These are phyloP conservation scores for Sinonovacula constricta DNA, from an alignment of 1,140 invertebrate species.

Conservation along the genomic window DNA sequence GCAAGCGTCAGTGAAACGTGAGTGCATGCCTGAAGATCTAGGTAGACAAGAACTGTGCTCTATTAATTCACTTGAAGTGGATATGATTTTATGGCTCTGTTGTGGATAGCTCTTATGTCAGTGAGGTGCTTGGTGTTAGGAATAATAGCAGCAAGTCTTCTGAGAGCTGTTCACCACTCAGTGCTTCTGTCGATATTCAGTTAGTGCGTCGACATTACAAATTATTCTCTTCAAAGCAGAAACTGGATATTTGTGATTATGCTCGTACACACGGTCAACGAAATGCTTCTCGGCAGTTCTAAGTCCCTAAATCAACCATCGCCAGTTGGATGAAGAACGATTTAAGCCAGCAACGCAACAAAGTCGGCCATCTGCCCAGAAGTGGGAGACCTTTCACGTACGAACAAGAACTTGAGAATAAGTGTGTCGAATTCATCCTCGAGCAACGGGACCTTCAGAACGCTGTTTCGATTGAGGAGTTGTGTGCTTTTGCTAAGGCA, in stretches of 20 bases:
- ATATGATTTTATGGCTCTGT: too few relatives aligned
- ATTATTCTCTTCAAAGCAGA: too few relatives aligned
- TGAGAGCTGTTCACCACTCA: too few relatives aligned
- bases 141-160: too few relatives aligned
- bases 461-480: neutral
- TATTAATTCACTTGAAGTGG: too few relatives aligned
- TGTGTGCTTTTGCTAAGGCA: neutral
- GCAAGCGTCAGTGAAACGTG: too few relatives aligned
- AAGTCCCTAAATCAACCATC: neutral
- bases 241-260: neutral
- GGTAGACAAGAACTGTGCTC: too few relatives aligned
- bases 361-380: neutral
- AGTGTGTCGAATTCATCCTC: neutral
- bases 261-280: neutral
- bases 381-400: constrained; percentile 5
- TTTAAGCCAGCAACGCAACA: neutral
- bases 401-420: neutral
- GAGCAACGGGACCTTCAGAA: constrained; percentile 1
- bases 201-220: too few relatives aligned
- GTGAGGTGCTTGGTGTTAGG: too few relatives aligned
- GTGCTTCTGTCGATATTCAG: too few relatives aligned
- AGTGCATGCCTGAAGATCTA: too few relatives aligned
- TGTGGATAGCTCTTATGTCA: too few relatives aligned
- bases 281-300: neutral
- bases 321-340: constrained; percentile 4